Conservation (phyloP, 37 sponge, comb jelly and placozoan species). For the Geodia barretti region DNA sequence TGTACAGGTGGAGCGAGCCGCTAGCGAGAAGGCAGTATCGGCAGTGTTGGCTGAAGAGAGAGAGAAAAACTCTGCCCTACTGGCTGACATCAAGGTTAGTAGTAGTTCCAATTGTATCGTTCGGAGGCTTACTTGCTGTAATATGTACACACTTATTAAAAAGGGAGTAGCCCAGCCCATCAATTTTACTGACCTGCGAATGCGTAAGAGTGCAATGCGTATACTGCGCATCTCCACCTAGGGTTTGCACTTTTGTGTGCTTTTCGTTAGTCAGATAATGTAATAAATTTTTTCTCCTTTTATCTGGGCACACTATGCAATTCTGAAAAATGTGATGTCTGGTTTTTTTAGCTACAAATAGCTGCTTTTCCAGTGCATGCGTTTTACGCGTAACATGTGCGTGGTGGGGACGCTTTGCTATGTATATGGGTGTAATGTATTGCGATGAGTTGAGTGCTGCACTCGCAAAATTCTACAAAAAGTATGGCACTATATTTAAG, state of each 20-base stretch:
- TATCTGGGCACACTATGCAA: too few relatives aligned
- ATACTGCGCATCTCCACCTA: not conserved
- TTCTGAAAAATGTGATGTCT: too few relatives aligned
- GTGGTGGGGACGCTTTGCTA: not conserved
- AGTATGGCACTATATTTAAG: too few relatives aligned
- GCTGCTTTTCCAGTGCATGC: too few relatives aligned
- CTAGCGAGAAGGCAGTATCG: slow-evolving; percentile 16
- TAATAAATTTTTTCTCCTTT: not conserved
- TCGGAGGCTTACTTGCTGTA: too few relatives aligned
- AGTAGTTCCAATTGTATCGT: too few relatives aligned
- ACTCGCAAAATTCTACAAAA: too few relatives aligned
- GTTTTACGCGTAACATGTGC: too few relatives aligned
- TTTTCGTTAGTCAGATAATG: not conserved
- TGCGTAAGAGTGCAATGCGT: not conserved
- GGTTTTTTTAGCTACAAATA: too few relatives aligned
- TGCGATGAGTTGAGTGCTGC: too few relatives aligned
- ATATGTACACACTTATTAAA: too few relatives aligned
- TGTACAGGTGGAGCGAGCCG: slow-evolving; percentile 24
- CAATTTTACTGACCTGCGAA: not conserved
- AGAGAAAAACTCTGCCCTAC: slow-evolving; percentile 13
- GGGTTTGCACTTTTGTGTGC: not conserved
- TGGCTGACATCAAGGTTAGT: slow-evolving; percentile 35
- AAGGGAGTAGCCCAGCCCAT: not conserved
- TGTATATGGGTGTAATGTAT: slow-evolving; percentile 12
- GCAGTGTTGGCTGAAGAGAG: slow-evolving; percentile 45